phyloP scores from a whole-genome alignment of 2,797 vertebrate genomes.

The Onychomys torridus region DNA sequence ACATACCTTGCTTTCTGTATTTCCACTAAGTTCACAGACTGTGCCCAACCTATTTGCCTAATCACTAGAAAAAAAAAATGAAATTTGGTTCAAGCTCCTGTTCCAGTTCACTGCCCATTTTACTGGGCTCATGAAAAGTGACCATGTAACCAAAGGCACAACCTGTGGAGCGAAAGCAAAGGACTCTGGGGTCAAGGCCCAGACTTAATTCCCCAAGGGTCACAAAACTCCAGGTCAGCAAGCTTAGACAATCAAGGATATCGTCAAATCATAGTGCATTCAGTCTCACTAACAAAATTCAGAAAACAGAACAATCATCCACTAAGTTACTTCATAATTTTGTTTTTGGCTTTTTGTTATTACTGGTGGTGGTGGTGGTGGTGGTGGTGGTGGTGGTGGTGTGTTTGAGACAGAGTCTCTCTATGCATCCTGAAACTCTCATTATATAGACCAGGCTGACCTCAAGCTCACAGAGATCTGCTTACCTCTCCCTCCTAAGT shows the following conservation, averaged over 20 bases:
- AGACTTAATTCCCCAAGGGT: slow-evolving; percentile 39
- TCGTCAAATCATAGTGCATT: slow-evolving; percentile 15
- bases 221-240: slow-evolving; percentile 38
- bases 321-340: background rate
- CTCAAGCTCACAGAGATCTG: background rate
- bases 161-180: slow-evolving; percentile 36
- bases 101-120: slow-evolving; percentile 15
- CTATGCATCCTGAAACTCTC: background rate
- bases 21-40: slow-evolving; percentile 1
- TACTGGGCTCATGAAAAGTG: background rate
- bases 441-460: background rate
- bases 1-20: background rate
- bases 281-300: slow-evolving; percentile 8
- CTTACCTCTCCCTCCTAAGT: background rate
- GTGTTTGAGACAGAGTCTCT: background rate
- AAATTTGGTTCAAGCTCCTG: background rate
- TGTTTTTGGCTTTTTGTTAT: background rate
- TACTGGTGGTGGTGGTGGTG: too few relatives aligned
- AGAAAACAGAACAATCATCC: slow-evolving; percentile 39
- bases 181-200: slow-evolving; percentile 21
- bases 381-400: too few relatives aligned
- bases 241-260: slow-evolving; percentile 38
- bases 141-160: background rate
- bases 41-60: background rate
- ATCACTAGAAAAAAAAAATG: slow-evolving; percentile 1